Evolutionary conservation across 1,140 invertebrate genomes (phyloP).

Genomic region (Zaprionus vittiger): DNA sequence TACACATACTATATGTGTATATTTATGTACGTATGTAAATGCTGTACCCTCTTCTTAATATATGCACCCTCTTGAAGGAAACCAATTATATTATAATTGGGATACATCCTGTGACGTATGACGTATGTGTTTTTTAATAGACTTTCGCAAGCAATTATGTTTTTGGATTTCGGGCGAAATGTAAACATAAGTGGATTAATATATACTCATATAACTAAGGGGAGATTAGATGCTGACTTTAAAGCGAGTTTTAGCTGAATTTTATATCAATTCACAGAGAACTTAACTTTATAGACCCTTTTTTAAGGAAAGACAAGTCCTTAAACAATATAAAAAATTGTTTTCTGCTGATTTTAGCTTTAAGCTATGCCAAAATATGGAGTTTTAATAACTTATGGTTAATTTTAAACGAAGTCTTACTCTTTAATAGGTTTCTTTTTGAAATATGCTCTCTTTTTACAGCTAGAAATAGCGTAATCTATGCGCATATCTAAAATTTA

Average conservation of each 20-base stretch:
- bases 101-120: slow-evolving; percentile 16
- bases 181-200: not conserved
- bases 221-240: not conserved
- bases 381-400: not conserved
- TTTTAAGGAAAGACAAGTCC: too few relatives aligned
- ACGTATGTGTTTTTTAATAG: slow-evolving; percentile 27
- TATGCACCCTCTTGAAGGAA: slow-evolving; percentile 26
- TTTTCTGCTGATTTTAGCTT: not conserved
- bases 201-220: not conserved
- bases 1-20: not conserved
- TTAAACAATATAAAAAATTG: not conserved
- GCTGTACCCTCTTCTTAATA: slow-evolving; percentile 27
- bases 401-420: not conserved
- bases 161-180: slow-evolving; percentile 1
- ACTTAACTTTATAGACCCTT: not conserved
- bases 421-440: not conserved
- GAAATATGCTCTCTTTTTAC: not conserved
- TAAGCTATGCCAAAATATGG: not conserved
- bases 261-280: not conserved
- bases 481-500: not conserved
- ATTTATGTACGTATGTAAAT: not conserved
- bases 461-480: not conserved
- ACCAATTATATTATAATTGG: slow-evolving; percentile 37
- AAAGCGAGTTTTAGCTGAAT: not conserved
- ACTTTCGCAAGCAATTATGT: slow-evolving; percentile 22